These are phyloP conservation scores for Eucidaris tribuloides DNA, from an alignment of 35 echinoderm and acorn worm species.

Conservation along the genomic window DNA sequence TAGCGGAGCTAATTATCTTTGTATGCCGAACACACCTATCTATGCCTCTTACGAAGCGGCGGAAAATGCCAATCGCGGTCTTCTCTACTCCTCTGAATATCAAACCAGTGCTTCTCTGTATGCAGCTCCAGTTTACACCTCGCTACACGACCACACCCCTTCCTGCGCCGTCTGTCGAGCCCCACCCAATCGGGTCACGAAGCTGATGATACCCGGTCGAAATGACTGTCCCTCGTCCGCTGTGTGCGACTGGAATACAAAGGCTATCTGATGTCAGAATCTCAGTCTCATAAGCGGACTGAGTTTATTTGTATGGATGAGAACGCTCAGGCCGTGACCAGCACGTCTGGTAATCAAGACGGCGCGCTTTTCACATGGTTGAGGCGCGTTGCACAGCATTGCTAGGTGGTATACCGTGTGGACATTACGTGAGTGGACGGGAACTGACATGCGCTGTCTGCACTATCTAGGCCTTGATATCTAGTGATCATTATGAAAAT, in stretches of 20 bases:
- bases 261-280: conserved; percentile 32
- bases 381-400: conserved; percentile 22
- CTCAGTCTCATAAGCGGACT: conserved; percentile 11
- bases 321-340: not conserved
- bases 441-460: conserved; percentile 69
- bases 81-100: conserved; percentile 64
- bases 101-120: conserved; percentile 26
- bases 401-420: conserved; percentile 21
- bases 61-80: conserved; percentile 4
- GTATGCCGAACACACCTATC: conserved; percentile 52
- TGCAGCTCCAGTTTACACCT: not conserved
- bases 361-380: conserved; percentile 9
- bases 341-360: not conserved
- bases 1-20: conserved; percentile 58
- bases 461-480: conserved; percentile 35
- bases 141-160: conserved; percentile 42
- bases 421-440: conserved; percentile 30
- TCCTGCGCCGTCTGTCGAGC: conserved; percentile 57
- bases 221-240: conserved; percentile 32
- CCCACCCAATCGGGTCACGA: not conserved
- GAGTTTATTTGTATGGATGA: conserved; percentile 50
- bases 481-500: no score
- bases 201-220: conserved; percentile 45
- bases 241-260: conserved; percentile 66
- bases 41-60: conserved; percentile 33